Evolutionary conservation across 1,140 invertebrate species (phyloP).

Genomic region (Drosophila repleta): DNA sequence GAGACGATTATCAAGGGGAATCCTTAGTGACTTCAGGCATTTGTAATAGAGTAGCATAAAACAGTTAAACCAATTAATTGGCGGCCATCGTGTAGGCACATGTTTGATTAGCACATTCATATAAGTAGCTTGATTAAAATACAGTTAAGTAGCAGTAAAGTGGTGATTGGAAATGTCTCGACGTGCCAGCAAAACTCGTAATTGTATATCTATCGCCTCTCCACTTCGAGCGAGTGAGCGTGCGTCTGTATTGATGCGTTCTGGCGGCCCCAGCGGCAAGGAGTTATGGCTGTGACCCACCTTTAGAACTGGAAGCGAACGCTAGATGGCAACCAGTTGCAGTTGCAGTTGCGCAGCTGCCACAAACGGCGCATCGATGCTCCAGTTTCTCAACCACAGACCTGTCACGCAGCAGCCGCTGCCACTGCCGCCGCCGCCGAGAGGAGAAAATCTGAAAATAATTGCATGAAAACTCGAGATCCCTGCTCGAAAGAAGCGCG

Average conservation of each 20-base stretch:
- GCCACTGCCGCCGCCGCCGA: too few relatives aligned
- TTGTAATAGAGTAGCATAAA: background rate
- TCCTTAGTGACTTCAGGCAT: background rate
- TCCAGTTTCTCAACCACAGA: conserved; percentile 75
- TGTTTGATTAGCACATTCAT: conserved; percentile 70
- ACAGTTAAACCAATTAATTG: conserved; percentile 27
- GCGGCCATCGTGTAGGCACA: conserved; percentile 1
- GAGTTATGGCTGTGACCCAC: conserved; percentile 79
- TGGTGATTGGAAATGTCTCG: conserved; percentile 68
- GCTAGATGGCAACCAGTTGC: conserved; percentile 28
- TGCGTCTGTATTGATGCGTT: conserved; percentile 22
- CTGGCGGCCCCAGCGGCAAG: conserved; percentile 31
- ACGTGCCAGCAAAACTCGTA: conserved; percentile 28
- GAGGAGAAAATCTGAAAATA: conserved; percentile 80
- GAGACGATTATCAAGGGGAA: background rate
- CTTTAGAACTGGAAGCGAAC: conserved; percentile 67
- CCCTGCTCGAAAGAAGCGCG: conserved; percentile 63
- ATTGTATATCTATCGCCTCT: conserved; percentile 3
- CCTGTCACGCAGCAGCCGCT: conserved; percentile 69
- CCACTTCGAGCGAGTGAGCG: conserved; percentile 8
- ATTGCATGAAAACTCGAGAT: conserved; percentile 77
- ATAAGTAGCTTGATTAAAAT: conserved; percentile 55
- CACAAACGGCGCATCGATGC: conserved; percentile 63
- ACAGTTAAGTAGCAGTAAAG: conserved; percentile 76
- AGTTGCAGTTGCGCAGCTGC: conserved; percentile 20